Evolutionary conservation across 2,797 vertebrate species (phyloP).

Genomic region (Parotocinclus haroldoi): DNA sequence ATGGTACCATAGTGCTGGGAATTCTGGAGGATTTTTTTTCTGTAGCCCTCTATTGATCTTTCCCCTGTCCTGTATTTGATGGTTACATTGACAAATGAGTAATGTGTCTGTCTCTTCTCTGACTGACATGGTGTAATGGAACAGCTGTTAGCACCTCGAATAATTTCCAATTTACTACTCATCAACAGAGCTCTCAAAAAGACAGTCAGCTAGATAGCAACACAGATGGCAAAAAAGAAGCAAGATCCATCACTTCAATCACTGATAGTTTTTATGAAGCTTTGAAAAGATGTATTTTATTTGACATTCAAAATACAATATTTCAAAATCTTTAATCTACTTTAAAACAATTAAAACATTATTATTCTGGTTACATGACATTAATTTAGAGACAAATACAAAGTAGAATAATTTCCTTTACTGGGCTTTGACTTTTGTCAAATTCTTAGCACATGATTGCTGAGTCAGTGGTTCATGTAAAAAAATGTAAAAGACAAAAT

Average conservation of each 20-base stretch:
- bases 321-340: too few relatives aligned
- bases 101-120: conserved; percentile 67
- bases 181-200: conserved; percentile 78
- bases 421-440: too few relatives aligned
- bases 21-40: conserved; percentile 43
- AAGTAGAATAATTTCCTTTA: too few relatives aligned
- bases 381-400: too few relatives aligned
- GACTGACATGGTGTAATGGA: conserved; percentile 83
- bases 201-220: conserved; percentile 28
- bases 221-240: too few relatives aligned
- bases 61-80: conserved; percentile 65
- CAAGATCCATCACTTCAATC: conserved; percentile 68
- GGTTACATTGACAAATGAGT: conserved; percentile 80
- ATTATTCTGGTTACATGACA: too few relatives aligned
- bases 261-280: conserved; percentile 78
- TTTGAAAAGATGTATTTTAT: conserved; percentile 78
- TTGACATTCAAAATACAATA: too few relatives aligned
- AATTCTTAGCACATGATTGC: too few relatives aligned
- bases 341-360: too few relatives aligned
- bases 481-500: too few relatives aligned
- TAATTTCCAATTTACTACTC: conserved; percentile 89
- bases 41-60: conserved; percentile 71
- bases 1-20: conserved; percentile 46
- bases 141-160: conserved; percentile 75
- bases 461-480: too few relatives aligned